Evolutionary conservation across 2,888 invertebrate species (phyloP).

Genomic region (Alitta virens): DNA sequence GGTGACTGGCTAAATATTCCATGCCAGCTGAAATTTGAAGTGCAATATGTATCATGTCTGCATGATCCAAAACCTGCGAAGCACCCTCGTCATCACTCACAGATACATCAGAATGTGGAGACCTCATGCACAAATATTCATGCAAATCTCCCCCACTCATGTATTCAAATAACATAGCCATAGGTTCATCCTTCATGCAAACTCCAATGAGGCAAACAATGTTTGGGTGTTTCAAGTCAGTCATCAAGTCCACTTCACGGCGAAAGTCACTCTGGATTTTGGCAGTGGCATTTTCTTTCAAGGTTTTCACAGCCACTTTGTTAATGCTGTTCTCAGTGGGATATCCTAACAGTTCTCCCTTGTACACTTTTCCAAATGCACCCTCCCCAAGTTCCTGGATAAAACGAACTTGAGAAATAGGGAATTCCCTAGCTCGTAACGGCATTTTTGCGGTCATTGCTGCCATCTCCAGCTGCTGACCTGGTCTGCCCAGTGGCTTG

Average conservation of each 20-base stretch:
- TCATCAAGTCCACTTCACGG: slow-evolving; percentile 90
- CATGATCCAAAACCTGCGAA: slow-evolving; percentile 46
- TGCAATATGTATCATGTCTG: slow-evolving; percentile 84
- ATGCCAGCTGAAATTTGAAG: slow-evolving; percentile 60
- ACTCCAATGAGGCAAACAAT: slow-evolving; percentile 93
- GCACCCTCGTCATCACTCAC: slow-evolving; percentile 67
- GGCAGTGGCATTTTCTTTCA: slow-evolving; percentile 87
- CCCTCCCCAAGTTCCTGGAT: slow-evolving; percentile 60
- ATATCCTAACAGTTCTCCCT: slow-evolving; percentile 74
- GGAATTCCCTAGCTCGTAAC: slow-evolving; percentile 74
- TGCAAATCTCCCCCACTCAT: slow-evolving; percentile 94
- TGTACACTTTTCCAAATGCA: slow-evolving; percentile 95
- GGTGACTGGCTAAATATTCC: slow-evolving; percentile 69
- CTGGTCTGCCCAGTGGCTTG: slow-evolving; percentile 21
- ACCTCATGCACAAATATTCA: slow-evolving; percentile 88
- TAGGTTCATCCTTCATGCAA: slow-evolving; percentile 81
- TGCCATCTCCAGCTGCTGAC: slow-evolving; percentile 74
- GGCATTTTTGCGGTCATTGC: slow-evolving; percentile 63
- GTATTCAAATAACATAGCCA: slow-evolving; percentile 96
- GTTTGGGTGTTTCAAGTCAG: slow-evolving; percentile 90
- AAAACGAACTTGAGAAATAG: slow-evolving; percentile 69
- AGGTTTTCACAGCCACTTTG: slow-evolving; percentile 91
- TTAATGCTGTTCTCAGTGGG: slow-evolving; percentile 71
- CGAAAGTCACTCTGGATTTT: slow-evolving; percentile 91
- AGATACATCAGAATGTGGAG: slow-evolving; percentile 67